Base-by-base conservation (phyloP, 2,888 invertebrate species). In the Beris chalybata region DNA sequence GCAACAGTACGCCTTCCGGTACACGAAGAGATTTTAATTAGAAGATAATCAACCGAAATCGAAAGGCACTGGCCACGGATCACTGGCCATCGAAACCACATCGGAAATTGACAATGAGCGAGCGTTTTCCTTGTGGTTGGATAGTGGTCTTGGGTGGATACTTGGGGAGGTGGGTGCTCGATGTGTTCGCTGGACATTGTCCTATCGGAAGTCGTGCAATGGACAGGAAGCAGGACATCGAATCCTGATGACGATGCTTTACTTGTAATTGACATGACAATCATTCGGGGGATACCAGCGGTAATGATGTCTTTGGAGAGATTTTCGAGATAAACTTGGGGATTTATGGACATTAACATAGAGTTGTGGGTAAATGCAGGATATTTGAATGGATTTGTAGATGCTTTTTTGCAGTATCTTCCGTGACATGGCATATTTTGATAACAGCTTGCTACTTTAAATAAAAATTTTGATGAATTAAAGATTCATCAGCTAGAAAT, bases 31-130 rank as follows among this genome's bases (percentile, higher is more conserved):
- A 55, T 54, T 69, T 67, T 69, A 69, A 69, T 69, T 64, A 65
- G 61, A 69, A 66, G 66, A 66, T 7, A 67, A 64, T 66, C 58
- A 66, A 61, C 64, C 29, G 52, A 66, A 56, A 63, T 64, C 31
- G 68, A 66, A 64, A 50, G 61, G 43, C 63, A 63, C 52, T 57
- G 59, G 59, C 53, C 56, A 13, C 59, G 61, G 63, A 43, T 63
- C 47, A 54, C 31, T 64, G 64, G 55, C 13, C 64, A 65, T n/a
- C 45, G 54, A 38, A 38, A 44, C 54, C 13, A 31, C 38, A 54
- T 54, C 54, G 47, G 61, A 68, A 66, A 65, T 63, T 68, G 66
- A 61, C 57, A 65, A 50, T 50, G 52, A 22, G 31, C 54, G 30
- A 45, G 44, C 47, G 48, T 57, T 22, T 29, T 45, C 13, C 30